Base-by-base conservation (phyloP, 2,797 vertebrate genomes). In the Dallia pectoralis region DNA sequence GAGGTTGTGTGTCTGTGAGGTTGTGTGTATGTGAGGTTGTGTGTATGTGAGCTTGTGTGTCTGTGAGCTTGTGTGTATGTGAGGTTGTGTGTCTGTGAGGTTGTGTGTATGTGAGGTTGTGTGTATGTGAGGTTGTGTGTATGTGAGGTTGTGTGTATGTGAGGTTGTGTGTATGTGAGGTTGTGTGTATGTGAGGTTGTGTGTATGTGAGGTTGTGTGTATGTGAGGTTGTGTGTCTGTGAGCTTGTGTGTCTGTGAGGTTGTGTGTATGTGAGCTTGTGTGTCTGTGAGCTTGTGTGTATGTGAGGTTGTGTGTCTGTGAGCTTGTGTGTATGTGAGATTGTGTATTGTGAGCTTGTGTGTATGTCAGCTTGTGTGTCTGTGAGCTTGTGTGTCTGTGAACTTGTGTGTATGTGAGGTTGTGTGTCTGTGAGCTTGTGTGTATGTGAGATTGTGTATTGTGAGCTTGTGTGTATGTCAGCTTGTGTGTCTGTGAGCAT, bases 181-280 rank as follows among this genome's bases (percentile, higher is more conserved):
- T n/a, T n/a, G n/a, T n/a, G n/a, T n/a, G n/a, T n/a, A 9, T 8
- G 40, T 44, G 9, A 44, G 40, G 11, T 44, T 44, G 4, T 44
- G 36, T 4, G 8, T 44, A 9, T 44, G 11, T 14, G 40, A 44
- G 40, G 9, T 11, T 6, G 40, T n/a, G n/a, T n/a, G n/a, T n/a
- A n/a, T n/a, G n/a, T n/a, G n/a, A n/a, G n/a, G n/a, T n/a, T n/a
- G n/a, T n/a, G n/a, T 69, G 19, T 74, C 69, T 56, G 76, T 79
- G 33, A 77, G 70, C 73, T 16, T 64, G 36, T 48, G 5, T 36
- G 19, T 22, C 44, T 29, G 53, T 68, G 78, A 72, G 70, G 49
- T 44, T 62, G 70, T 67, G 70, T 67, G 18, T 74, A 67, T 62
- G 71, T 73, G 74, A 87, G 27, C n/a, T 29, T 33, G 47, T 30